These are phyloP conservation scores for Leiothrix lutea DNA, from an alignment of 2,113 vertebrate species.

Conservation along the genomic window DNA sequence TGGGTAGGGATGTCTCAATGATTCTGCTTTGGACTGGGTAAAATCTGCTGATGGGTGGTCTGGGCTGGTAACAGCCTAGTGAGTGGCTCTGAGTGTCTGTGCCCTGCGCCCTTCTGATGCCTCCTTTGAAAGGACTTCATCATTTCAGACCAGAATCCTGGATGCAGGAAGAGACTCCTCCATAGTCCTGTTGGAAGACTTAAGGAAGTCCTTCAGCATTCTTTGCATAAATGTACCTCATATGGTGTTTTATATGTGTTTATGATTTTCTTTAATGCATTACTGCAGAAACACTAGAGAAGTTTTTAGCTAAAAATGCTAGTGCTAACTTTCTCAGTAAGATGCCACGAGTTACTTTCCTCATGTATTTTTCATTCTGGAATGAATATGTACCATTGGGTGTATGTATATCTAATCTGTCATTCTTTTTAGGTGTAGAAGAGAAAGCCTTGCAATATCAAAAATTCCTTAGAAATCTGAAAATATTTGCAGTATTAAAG, in stretches of 20 bases:
- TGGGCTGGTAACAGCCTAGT: background rate
- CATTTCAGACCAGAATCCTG: background rate
- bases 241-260: background rate
- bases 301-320: background rate
- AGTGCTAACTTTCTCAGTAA: background rate
- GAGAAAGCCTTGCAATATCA: background rate
- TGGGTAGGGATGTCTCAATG: background rate
- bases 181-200: background rate
- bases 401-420: background rate
- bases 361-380: background rate
- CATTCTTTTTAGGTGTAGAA: background rate
- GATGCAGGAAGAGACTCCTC: background rate
- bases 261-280: background rate
- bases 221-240: background rate
- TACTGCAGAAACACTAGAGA: background rate
- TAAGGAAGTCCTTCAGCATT: background rate
- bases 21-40: background rate
- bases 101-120: background rate
- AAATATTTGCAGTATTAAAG: background rate
- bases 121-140: background rate
- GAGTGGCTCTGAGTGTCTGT: background rate
- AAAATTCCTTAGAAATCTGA: background rate
- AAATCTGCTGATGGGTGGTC: background rate
- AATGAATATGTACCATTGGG: rapidly evolving
- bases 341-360: background rate